Evolutionary conservation across 2,888 invertebrate species (phyloP).

Genomic region (Lasius platythorax): DNA sequence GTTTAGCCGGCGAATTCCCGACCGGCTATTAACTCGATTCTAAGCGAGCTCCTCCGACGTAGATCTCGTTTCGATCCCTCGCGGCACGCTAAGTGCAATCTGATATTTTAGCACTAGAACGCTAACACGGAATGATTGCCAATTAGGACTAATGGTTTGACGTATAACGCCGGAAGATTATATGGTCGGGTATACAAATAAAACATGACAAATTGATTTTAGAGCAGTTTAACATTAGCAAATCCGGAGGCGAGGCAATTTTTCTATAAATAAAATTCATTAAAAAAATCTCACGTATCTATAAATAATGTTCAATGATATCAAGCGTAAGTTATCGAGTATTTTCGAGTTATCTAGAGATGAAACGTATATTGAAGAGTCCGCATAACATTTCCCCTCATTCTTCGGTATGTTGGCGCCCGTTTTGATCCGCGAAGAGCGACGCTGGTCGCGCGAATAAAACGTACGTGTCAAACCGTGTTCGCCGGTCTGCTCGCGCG

Average conservation of each 20-base stretch:
- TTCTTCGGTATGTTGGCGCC: neutral
- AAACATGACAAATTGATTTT: slow-evolving; percentile 9
- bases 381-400: neutral
- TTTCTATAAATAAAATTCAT: neutral
- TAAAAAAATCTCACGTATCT: neutral
- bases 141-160: slow-evolving; percentile 19
- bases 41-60: neutral
- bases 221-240: neutral
- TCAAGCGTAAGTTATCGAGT: neutral
- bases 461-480: slow-evolving; percentile 65
- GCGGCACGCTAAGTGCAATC: neutral
- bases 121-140: slow-evolving; percentile 28
- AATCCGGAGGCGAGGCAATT: neutral
- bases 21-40: slow-evolving; percentile 32
- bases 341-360: neutral
- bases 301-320: neutral
- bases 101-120: slow-evolving; percentile 24
- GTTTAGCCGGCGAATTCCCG: slow-evolving; percentile 36
- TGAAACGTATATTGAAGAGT: neutral
- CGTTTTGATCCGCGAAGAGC: slow-evolving; percentile 53
- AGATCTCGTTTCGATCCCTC: slow-evolving; percentile 19
- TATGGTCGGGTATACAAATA: neutral
- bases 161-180: neutral
- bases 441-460: slow-evolving; percentile 67
- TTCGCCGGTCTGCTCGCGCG: slow-evolving; percentile 63